These are phyloP conservation scores for Leucopsar rothschildi DNA, from an alignment of 2,113 vertebrate species.

Conservation along the genomic window DNA sequence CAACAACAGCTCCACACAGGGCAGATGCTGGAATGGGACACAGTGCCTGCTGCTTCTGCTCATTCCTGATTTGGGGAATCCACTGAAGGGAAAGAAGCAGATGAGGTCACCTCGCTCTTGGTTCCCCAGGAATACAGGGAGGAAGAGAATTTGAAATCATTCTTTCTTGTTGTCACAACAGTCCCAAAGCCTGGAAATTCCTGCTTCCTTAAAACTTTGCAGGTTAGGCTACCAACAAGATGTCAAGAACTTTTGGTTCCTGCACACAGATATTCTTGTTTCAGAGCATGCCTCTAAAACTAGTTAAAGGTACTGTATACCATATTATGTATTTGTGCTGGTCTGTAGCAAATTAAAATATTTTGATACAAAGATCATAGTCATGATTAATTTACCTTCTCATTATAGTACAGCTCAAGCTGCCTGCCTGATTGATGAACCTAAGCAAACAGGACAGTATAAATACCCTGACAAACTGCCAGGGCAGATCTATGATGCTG, in stretches of 20 bases:
- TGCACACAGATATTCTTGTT: background rate
- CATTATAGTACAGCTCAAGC: conserved; percentile 92
- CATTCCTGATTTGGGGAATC: background rate
- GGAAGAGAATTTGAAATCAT: background rate
- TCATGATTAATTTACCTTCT: conserved; percentile 51
- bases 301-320: background rate
- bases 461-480: conserved; percentile 95
- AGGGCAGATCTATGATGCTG: conserved; percentile 94
- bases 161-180: background rate
- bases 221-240: background rate
- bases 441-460: conserved; percentile 92
- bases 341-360: conserved; percentile 35
- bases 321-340: background rate
- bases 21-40: background rate
- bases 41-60: background rate
- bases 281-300: background rate
- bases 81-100: background rate
- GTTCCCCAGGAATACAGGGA: background rate
- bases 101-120: background rate
- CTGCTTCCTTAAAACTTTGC: conserved; percentile 13
- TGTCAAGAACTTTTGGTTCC: background rate
- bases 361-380: background rate
- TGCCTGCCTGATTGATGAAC: conserved; percentile 94
- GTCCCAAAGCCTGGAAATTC: background rate
- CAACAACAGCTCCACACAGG: background rate